Evolutionary conservation across 2,888 invertebrate genomes (phyloP).

Genomic region (Nasonia oneida): DNA sequence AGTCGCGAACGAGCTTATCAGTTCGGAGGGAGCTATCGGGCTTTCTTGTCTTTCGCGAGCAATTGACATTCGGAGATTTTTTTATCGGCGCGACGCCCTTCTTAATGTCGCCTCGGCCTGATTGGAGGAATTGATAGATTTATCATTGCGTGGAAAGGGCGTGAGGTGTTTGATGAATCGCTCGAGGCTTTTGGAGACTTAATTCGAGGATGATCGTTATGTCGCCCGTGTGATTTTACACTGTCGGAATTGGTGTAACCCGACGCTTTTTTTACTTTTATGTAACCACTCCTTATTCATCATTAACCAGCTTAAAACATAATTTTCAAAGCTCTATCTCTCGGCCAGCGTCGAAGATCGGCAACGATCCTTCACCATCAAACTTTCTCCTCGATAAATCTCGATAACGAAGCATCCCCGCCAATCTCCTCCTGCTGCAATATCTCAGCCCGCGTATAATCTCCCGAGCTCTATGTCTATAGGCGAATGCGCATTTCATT

Average conservation of each 20-base stretch:
- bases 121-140: constrained; percentile 53
- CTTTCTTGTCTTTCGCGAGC: not conserved
- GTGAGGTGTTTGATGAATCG: constrained; percentile 24
- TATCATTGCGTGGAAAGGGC: constrained; percentile 55
- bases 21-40: constrained; percentile 55
- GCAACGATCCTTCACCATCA: not conserved
- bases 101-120: not conserved
- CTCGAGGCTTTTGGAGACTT: not conserved
- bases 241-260: not conserved
- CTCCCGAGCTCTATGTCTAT: constrained; percentile 56
- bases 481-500: constrained; percentile 77
- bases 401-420: not conserved
- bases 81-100: not conserved
- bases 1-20: constrained; percentile 72
- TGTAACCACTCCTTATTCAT: not conserved
- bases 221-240: not conserved
- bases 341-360: not conserved
- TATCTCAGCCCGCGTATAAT: not conserved
- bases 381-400: not conserved
- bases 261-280: not conserved
- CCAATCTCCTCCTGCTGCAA: not conserved
- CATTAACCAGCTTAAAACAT: not conserved
- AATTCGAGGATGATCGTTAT: no score
- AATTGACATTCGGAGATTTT: constrained; percentile 11
- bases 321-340: not conserved